Evolutionary conservation across 2,888 invertebrate genomes (phyloP).

Genomic region (Dicycla oo): DNA sequence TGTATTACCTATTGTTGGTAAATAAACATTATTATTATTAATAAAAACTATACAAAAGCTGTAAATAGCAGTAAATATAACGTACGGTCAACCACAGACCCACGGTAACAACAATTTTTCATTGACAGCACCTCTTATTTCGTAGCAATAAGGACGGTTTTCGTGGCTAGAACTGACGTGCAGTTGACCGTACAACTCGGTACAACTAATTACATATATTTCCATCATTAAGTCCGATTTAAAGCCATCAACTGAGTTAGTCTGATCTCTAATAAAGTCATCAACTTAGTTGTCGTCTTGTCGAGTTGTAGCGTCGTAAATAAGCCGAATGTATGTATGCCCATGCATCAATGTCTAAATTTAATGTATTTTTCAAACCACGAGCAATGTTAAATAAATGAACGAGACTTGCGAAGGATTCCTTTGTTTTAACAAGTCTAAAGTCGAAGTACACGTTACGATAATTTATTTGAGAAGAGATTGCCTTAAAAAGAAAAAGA

Average conservation of each 20-base stretch:
- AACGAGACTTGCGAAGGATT: conserved; percentile 9
- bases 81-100: too few relatives aligned
- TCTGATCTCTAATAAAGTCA: conserved; percentile 46
- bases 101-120: too few relatives aligned
- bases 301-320: conserved; percentile 37
- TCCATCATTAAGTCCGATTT: too few relatives aligned
- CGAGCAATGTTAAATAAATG: conserved; percentile 32
- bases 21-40: too few relatives aligned
- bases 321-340: conserved; percentile 10
- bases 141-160: too few relatives aligned
- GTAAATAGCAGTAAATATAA: too few relatives aligned
- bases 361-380: conserved; percentile 39
- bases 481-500: not conserved
- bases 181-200: too few relatives aligned
- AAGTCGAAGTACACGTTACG: conserved; percentile 2
- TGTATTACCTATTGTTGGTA: too few relatives aligned
- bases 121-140: too few relatives aligned
- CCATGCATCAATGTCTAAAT: conserved; percentile 41
- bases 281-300: conserved; percentile 35
- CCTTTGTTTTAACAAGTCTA: conserved; percentile 25
- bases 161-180: too few relatives aligned
- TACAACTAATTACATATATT: too few relatives aligned
- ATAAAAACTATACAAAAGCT: too few relatives aligned
- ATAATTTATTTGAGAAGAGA: conserved; percentile 7
- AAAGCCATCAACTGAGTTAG: conserved; percentile 55